A percentile compares a stretch with the other conserved stretches of the same genome.
phyloP scores from a whole-genome alignment of 2,888 invertebrate genomes.

The Drosophila algonquin region DNA sequence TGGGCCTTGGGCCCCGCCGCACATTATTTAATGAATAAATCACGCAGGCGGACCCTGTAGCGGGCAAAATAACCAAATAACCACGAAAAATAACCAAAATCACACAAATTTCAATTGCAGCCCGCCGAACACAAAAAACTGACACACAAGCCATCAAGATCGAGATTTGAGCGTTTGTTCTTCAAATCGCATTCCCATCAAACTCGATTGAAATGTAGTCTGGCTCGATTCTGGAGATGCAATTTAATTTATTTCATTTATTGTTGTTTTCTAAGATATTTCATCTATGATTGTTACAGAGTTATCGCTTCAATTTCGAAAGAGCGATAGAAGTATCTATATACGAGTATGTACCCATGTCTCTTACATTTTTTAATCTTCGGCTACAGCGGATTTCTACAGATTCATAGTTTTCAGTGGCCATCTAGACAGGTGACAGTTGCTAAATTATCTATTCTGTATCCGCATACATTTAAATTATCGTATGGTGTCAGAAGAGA shows the following conservation, averaged over 20 bases:
- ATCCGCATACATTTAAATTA: no score
- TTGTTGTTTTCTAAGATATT: not conserved
- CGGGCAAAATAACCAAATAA: slow-evolving; percentile 19
- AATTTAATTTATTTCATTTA: not conserved
- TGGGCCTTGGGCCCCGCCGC: slow-evolving; percentile 3
- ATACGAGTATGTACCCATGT: no score
- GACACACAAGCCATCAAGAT: not conserved
- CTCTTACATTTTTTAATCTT: no score
- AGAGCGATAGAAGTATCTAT: no score
- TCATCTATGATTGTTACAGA: not conserved
- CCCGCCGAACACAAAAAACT: slow-evolving; percentile 7
- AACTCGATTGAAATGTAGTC: slow-evolving; percentile 4
- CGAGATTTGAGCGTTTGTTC: slow-evolving; percentile 12
- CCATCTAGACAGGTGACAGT: no score
- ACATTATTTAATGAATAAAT: slow-evolving; percentile 70
- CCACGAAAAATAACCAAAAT: slow-evolving; percentile 70
- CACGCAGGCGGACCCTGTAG: slow-evolving; percentile 44
- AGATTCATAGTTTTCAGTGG: no score
- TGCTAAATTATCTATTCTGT: no score
- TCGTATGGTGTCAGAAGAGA: no score
- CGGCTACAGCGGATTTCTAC: no score
- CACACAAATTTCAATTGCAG: slow-evolving; percentile 63
- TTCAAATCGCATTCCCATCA: slow-evolving; percentile 28
- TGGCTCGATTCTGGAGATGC: not conserved
- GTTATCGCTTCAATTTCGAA: no score